Base-by-base conservation (phyloP, 2,888 invertebrate species). In the Lasioglossum villosulum region DNA sequence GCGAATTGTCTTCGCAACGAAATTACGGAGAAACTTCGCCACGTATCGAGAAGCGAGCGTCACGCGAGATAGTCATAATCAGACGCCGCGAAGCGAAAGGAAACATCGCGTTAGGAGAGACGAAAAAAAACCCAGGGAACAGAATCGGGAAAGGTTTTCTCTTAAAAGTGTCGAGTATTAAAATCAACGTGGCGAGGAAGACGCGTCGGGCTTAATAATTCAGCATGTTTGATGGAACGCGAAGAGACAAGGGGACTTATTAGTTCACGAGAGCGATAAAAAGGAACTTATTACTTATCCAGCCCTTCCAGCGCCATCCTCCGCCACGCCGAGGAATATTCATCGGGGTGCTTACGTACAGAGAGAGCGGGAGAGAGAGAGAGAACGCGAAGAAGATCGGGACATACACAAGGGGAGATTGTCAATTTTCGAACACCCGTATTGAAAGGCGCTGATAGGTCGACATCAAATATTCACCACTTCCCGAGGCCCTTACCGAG, bases 281-380 rank as follows among this genome's bases (percentile, higher is more conserved):
- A 94, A 94, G 86, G 91, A 94, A 94, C 93, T 93, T 94, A 94
- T 94, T 94, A 93, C 94, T 93, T 92, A 92, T 91, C 92, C 93
- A 90, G 89, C 84, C 90, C 88, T 86, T 87, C 76, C 84, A 76
- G 56, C 84, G n/a, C 74, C 80, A 72, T 77, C 78, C 77, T 72
- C 34, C 82, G 85, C 79, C 81, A 84, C 79, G 68, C 80, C 75
- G 75, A 83, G 52, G 77, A 82, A 86, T 88, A 87, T 90, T 88
- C 86, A 86, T 90, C 83, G 80, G 68, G 77, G 76, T 75, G 84
- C 76, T 84, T 84, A 76, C 73, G 75, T 27, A 59, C 56, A 70
- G 39, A 52, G 84, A 82, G 81, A 56, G 56, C 3, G 4, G n/a
- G 56, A n/a, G 10, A 56, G n/a, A 27, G 59, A 27, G 59, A 59